Base-by-base conservation (phyloP, 2,113 vertebrate species). In the Odocoileus hemionus region DNA sequence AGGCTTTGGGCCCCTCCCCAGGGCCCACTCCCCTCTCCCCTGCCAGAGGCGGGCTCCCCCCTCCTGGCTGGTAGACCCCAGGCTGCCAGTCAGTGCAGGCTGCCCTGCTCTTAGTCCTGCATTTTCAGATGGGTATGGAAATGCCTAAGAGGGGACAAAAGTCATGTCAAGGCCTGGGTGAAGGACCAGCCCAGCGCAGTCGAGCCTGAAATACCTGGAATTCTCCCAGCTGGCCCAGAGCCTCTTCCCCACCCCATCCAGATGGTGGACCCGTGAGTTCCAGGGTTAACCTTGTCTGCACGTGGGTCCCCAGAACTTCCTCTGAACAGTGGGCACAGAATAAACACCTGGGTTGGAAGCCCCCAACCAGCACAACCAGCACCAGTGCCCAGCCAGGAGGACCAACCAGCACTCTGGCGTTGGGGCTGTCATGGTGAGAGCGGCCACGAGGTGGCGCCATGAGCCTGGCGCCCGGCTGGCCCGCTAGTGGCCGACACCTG, bases 391-490 rank as follows among this genome's bases (percentile, higher is more conserved):
- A 50, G 13, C 47, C 47, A 13, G 12, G 12, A 50, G 47, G 47
- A 50, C 47, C 12, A 50, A 50, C 47, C 47, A 50, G 47, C 47
- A 3, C 61, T 33, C 52, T 43, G 43, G 50, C 58, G 0, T 50
- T 30, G 3, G 26, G 19, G 21, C 25, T 84, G 98, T 50, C 92
- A 64, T 96, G 21, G 58, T 14, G n/a, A 39, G 43, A 39, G 26
- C 0, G 55, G 95, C 98, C 99, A 98, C 98, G 89, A 98, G 99
- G 60, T 99, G 99, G 99, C 95, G 98, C 98, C 82, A 93, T 88
- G 88, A 97, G 97, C 98, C 98, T 76, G 97, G 96, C 33, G 86
- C 14, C 23, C 7, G 19, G 13, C 2, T 5, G 23, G 5, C 50
- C 50, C 19, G 13, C 21, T 39, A 3, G n/a, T 13, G 5, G 28